Percentiles rank a stretch among this genome's conserved stretches.
Evolutionary conservation across 2,888 invertebrate genomes (phyloP).

Genomic region (Tenodera sinensis): DNA sequence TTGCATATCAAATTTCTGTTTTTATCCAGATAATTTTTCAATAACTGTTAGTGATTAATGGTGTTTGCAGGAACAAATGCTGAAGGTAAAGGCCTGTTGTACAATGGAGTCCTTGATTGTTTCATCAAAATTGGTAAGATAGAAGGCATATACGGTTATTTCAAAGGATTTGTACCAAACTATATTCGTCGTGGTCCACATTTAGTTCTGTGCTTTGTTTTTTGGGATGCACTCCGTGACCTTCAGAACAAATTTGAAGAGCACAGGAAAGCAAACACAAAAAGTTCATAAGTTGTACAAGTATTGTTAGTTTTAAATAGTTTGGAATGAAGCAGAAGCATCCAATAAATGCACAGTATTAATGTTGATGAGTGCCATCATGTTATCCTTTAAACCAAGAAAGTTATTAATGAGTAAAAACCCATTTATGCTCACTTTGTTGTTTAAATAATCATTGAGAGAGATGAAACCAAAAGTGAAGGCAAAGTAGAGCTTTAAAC

Average conservation of each 20-base stretch:
- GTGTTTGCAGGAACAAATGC: conserved; percentile 56
- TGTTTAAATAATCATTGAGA: no score
- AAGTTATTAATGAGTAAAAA: no score
- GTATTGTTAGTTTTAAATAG: no score
- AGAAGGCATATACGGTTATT: conserved; percentile 78
- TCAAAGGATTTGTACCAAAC: conserved; percentile 86
- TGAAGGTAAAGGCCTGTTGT: conserved; percentile 63
- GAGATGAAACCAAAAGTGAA: no score
- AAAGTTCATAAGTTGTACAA: not conserved
- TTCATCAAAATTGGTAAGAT: conserved; percentile 66
- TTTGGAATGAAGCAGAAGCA: no score
- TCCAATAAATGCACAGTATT: no score
- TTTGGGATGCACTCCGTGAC: conserved; percentile 65
- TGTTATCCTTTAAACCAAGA: no score
- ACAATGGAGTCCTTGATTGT: conserved; percentile 73
- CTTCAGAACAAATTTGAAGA: not conserved
- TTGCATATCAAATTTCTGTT: not conserved
- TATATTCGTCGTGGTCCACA: conserved; percentile 89
- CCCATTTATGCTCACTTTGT: no score
- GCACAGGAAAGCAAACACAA: not conserved
- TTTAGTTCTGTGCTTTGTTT: conserved; percentile 78
- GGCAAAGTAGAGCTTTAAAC: no score
- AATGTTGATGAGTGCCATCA: no score
- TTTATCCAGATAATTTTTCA: not conserved
- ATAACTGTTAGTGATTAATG: not conserved